Evolutionary conservation across 2,113 vertebrate genomes (phyloP), one percentile per base, ranked within the genome.

Genomic region (Hystrix brachyura): DNA sequence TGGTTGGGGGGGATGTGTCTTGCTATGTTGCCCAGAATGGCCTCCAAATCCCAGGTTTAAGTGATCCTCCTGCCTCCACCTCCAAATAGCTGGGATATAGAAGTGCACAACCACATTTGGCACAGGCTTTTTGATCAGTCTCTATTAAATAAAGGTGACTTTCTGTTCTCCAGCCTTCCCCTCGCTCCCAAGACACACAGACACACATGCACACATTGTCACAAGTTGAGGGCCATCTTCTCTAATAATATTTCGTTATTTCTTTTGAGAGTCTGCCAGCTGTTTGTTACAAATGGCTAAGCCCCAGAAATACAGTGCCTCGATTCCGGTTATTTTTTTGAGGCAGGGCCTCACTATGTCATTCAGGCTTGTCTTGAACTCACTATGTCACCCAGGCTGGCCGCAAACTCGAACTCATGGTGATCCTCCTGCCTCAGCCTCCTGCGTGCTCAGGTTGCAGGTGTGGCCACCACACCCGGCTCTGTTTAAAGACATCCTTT

Each of bases 271-370:
- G 78, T 43, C 43, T 46, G 64, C 72, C 60, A 83, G 74, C 80
- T 95, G 38, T 55, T 83, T 95, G 38, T 55, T 43, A 32, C 19
- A 67, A 67, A 91, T 87, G 46, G 67, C 34, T 83, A 87, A 71
- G 21, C 74, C 86, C 67, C 87, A 69, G 55, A 95, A 81, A 84
- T 15, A 84, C 29, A 88, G 93, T 15, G 25, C 14, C 34, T 74
- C 19, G 10, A n/a, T 95, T 96, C 34, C n/a, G 57, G 81, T 94
- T 60, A 3, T 76, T 76, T 38, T 38, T 48, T 27, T 76, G 23
- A 15, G 46, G 51, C 46, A 78, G 25, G 7, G 72, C 29, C 74
- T 32, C 7, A 3, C 74, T 76, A 0, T 29, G 25, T 29, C 51
- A 27, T 74, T 74, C 2, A 74, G 71, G 21, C 69, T 71, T n/a